Percentiles rank a stretch among this genome's conserved stretches.
Evolutionary conservation across 2,113 vertebrate genomes (phyloP).

Genomic region (Gallinago paraguaiae): DNA sequence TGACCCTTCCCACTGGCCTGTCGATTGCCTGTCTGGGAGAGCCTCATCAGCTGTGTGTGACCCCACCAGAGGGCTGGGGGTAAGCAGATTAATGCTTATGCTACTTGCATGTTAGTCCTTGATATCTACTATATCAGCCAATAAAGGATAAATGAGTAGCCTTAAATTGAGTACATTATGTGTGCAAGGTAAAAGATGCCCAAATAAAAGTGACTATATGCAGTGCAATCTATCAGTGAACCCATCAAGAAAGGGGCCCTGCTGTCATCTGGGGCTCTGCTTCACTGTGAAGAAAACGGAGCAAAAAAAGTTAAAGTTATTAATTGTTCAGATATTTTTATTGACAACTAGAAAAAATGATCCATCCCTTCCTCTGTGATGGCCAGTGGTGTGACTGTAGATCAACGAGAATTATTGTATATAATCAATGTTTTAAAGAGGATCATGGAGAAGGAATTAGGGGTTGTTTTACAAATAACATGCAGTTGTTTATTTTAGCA

Average conservation of each 20-base stretch:
- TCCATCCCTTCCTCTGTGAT: not conserved
- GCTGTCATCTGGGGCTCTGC: not conserved
- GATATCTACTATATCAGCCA: not conserved
- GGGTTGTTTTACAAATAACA: not conserved
- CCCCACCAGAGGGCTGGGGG: fast-evolving
- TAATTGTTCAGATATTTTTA: not conserved
- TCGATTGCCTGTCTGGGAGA: not conserved
- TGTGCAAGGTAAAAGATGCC: not conserved
- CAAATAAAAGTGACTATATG: not conserved
- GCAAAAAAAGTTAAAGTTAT: not conserved
- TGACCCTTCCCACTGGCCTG: not conserved
- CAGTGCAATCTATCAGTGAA: not conserved
- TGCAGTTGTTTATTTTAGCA: not conserved
- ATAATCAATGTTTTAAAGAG: not conserved
- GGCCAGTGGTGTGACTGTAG: not conserved
- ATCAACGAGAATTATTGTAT: fast-evolving
- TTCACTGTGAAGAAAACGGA: not conserved
- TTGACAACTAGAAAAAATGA: fast-evolving
- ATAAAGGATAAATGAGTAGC: not conserved
- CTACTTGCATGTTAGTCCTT: not conserved
- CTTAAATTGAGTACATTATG: not conserved
- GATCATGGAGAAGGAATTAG: not conserved
- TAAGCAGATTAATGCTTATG: not conserved
- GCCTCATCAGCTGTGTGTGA: not conserved
- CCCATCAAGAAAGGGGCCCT: not conserved